Base-by-base conservation (phyloP, 2,797 vertebrate species). In the Crocodylus rhombifer region DNA sequence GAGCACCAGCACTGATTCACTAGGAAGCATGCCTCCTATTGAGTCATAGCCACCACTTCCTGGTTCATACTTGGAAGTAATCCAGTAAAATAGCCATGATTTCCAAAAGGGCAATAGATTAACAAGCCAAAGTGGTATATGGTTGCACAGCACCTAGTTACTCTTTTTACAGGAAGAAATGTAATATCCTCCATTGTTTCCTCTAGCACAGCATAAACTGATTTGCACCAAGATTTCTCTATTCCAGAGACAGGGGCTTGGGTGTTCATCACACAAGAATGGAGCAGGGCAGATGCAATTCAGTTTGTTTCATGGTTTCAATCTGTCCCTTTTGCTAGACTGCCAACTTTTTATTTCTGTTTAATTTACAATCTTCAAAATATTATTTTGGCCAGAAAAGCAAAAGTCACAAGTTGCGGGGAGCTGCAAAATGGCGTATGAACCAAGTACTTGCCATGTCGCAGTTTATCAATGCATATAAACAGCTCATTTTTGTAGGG, bases 1-100 rank as follows among this genome's bases (percentile, higher is more conserved):
- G 14, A 85, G 69, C 18, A 88, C 64, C 62, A 84, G n/a, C 74
- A 42, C 16, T 75, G 88, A 86, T 78, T 92, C 84, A 90, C 56
- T 36, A 58, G 13, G 16, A 83, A 90, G 23, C 0, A 0, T 87
- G 42, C 33, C 36, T 81, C 21, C 82, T 62, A 58, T 15, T 63
- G 55, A 91, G 30, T 84, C 88, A 82, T 55, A 65, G 55, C 28
- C 7, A 1, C 62, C 21, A 30, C 74, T 74, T 91, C 77, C 67
- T 23, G 42, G 1, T 84, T 89, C 51, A 78, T 6, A 0, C 20
- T 60, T 85, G 75, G 67, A 92, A 84, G 16, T 16, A 12, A 2
- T 30, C 30, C 77, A 87, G 42, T 1, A 56, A 86, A 81, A 26
- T 9, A 60, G 2, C 33, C 86, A 69, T 77, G 71, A 7, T 51